Percentiles rank a stretch among this genome's conserved stretches.
Conservation (phyloP, 2,888 invertebrate genomes). For the Acrocyrtus sp. region DNA sequence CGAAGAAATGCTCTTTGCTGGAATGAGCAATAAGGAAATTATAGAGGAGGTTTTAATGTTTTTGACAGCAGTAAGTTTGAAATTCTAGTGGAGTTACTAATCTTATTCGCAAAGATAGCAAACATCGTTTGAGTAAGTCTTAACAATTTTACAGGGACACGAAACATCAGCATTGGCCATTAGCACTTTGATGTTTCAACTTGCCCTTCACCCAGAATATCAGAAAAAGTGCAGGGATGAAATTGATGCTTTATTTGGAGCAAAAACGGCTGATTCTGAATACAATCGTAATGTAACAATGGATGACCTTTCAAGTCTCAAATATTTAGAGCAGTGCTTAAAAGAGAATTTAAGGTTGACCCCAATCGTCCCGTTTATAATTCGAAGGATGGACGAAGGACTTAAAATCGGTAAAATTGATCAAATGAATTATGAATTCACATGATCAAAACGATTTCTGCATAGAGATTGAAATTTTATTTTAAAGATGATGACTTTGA, state of each 20-base stretch:
- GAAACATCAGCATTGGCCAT: neutral
- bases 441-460: neutral
- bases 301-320: neutral
- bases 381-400: neutral
- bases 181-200: neutral
- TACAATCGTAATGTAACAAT: neutral
- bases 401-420: neutral
- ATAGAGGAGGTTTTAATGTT: neutral
- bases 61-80: neutral
- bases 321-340: neutral
- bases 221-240: conserved; percentile 3
- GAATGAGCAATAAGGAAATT: neutral
- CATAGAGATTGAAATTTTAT: neutral
- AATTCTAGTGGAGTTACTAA: too few relatives aligned
- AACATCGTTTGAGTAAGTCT: too few relatives aligned
- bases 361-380: neutral
- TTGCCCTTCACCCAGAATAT: neutral
- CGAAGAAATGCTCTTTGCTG: neutral
- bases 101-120: too few relatives aligned
- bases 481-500: neutral
- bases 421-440: neutral
- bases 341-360: neutral
- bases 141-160: neutral
- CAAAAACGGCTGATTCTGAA: neutral
- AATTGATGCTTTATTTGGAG: neutral